Conservation (phyloP, 2,113 vertebrate species). For the Sardina pilchardus region DNA sequence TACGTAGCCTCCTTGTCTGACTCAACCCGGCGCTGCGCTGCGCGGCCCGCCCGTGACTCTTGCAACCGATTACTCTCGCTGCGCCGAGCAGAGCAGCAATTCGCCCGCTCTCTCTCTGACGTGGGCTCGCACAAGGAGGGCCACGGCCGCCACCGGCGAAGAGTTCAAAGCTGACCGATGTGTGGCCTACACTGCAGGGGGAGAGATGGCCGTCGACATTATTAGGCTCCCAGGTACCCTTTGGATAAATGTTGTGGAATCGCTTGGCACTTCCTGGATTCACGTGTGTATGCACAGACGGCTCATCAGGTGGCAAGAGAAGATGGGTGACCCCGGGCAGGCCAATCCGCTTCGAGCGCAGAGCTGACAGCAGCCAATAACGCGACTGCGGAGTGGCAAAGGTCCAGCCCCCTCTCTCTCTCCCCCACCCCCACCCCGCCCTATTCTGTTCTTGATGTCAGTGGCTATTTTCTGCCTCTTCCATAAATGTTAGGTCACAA, state of each 20-base stretch:
- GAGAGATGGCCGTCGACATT: background rate
- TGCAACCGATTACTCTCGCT: background rate
- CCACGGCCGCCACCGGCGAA: background rate
- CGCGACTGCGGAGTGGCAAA: constrained; percentile 9
- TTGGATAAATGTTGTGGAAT: background rate
- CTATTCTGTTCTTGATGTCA: constrained; percentile 40
- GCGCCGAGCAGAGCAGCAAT: background rate
- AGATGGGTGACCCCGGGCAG: background rate
- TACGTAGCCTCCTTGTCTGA: background rate
- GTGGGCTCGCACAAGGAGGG: background rate
- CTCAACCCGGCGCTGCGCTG: background rate
- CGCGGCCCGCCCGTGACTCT: background rate
- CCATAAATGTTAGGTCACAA: constrained; percentile 74
- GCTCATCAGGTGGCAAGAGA: background rate
- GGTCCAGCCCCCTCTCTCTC: constrained; percentile 49
- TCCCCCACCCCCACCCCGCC: constrained; percentile 39
- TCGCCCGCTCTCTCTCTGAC: background rate
- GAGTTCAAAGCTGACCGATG: background rate
- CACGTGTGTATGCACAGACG: background rate
- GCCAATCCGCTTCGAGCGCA: background rate
- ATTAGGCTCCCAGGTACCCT: background rate
- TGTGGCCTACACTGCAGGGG: background rate
- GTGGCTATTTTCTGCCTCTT: constrained; percentile 65
- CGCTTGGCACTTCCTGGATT: background rate
- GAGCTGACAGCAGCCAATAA: background rate